A percentile compares a stretch with the other conserved stretches of the same genome.
These are phyloP conservation scores for Scelioninae gen. 1 DNA, from an alignment of 2,888 invertebrate species.

Conservation along the genomic window DNA sequence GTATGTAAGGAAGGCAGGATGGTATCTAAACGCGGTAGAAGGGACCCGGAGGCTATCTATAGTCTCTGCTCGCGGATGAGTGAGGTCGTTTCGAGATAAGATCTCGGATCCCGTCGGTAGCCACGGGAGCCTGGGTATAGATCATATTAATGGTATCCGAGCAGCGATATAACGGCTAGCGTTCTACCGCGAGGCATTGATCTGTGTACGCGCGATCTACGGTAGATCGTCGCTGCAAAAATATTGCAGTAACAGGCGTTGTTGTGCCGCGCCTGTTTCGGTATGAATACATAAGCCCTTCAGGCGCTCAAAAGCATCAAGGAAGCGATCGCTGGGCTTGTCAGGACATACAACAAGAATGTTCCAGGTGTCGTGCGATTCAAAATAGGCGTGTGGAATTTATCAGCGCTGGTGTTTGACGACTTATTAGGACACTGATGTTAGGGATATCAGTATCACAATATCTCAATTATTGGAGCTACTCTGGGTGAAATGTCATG, in stretches of 20 bases:
- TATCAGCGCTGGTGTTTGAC: conserved; percentile 8
- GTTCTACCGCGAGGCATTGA: conserved; percentile 59
- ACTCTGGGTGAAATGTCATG: conserved; percentile 33
- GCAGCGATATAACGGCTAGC: conserved; percentile 44
- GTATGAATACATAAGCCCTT: conserved; percentile 16
- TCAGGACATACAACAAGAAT: conserved; percentile 8
- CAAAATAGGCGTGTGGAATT: conserved; percentile 18
- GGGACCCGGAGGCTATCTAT: conserved; percentile 52
- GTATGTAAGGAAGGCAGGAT: conserved; percentile 81
- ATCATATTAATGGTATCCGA: conserved; percentile 82
- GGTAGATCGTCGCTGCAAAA: conserved; percentile 46
- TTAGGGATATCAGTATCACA: conserved; percentile 11
- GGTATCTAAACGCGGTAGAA: conserved; percentile 53
- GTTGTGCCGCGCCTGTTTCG: conserved; percentile 7
- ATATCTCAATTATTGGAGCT: conserved; percentile 45
- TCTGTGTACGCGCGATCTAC: conserved; percentile 31
- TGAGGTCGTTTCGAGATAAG: conserved; percentile 72
- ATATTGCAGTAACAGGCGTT: conserved; percentile 25
- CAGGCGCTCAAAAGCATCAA: conserved; percentile 7
- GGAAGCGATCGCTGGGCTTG: conserved; percentile 6
- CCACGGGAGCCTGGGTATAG: conserved; percentile 81
- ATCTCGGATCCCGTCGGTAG: conserved; percentile 76
- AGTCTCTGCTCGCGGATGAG: conserved; percentile 37
- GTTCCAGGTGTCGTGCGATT: conserved; percentile 10
- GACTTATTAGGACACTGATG: conserved; percentile 14